phyloP scores from a whole-genome alignment of 1,140 invertebrate genomes.

The Tetramorium alpestre region DNA sequence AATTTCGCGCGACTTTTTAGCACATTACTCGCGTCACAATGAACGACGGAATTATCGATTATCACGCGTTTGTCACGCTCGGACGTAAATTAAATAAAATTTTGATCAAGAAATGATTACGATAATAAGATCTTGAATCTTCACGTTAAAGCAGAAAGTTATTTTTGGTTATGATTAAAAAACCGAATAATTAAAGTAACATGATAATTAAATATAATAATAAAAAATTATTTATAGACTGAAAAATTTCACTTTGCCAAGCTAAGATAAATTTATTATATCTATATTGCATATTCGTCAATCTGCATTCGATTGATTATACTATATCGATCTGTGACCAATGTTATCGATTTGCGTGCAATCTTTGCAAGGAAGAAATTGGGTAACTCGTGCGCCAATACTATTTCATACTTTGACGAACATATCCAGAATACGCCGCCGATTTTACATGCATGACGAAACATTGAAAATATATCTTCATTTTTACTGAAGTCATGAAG shows the following conservation, averaged over 20 bases:
- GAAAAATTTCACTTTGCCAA: not conserved
- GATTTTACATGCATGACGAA: conserved; percentile 15
- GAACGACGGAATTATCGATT: conserved; percentile 35
- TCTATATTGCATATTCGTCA: not conserved
- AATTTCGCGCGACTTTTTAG: conserved; percentile 55
- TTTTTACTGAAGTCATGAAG: conserved; percentile 18
- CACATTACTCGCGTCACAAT: conserved; percentile 35
- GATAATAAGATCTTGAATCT: not conserved
- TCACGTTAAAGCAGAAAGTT: conserved; percentile 5
- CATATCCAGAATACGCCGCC: conserved; percentile 27
- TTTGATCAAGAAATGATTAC: not conserved
- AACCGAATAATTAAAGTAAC: not conserved
- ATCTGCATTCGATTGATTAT: conserved; percentile 29
- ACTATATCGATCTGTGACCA: conserved; percentile 10
- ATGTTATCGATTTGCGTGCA: conserved; percentile 3
- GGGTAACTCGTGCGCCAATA: conserved; percentile 5
- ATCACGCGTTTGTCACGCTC: conserved; percentile 30
- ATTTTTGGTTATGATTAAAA: not conserved
- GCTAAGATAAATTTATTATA: not conserved
- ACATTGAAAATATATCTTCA: conserved; percentile 42
- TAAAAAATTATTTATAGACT: not conserved
- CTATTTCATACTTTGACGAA: conserved; percentile 33
- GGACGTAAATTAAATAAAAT: conserved; percentile 5
- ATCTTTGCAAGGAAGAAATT: conserved; percentile 13
- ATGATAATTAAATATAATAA: not conserved